phyloP scores from a whole-genome alignment of 2,888 invertebrate genomes.

The Sphinx pinastri region DNA sequence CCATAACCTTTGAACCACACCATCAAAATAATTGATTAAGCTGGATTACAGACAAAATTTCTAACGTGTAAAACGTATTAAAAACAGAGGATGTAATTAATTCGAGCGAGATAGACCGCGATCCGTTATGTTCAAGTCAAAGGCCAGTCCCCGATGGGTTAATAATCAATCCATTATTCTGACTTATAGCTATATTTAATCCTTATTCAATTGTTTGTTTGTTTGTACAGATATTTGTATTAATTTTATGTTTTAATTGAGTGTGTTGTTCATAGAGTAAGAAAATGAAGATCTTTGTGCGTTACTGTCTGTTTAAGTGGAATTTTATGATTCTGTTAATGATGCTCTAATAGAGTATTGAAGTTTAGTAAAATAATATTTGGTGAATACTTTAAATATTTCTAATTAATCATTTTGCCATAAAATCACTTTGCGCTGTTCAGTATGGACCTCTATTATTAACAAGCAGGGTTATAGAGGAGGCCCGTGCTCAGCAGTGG shows the following conservation, averaged over 20 bases:
- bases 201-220: slow-evolving; percentile 8
- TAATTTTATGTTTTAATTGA: neutral
- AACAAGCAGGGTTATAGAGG: too few species aligned
- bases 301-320: too few species aligned
- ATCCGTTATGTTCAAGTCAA: slow-evolving; percentile 19
- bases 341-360: too few species aligned
- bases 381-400: too few species aligned
- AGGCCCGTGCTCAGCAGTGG: too few species aligned
- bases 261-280: too few species aligned
- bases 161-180: slow-evolving; percentile 22
- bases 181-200: slow-evolving; percentile 11
- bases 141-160: slow-evolving; percentile 19
- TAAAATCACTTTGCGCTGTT: too few species aligned
- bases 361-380: too few species aligned
- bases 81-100: slow-evolving; percentile 4
- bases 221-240: neutral
- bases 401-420: too few species aligned
- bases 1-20: neutral
- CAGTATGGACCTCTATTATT: too few species aligned
- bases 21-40: neutral
- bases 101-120: slow-evolving; percentile 13
- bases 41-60: neutral
- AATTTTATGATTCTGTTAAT: too few species aligned
- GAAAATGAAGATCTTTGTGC: too few species aligned
- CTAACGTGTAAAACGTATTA: neutral